A percentile compares a stretch with the other conserved stretches of the same genome.
phyloP scores from a whole-genome alignment of 2,113 vertebrate genomes.

The Silurus asotus region DNA sequence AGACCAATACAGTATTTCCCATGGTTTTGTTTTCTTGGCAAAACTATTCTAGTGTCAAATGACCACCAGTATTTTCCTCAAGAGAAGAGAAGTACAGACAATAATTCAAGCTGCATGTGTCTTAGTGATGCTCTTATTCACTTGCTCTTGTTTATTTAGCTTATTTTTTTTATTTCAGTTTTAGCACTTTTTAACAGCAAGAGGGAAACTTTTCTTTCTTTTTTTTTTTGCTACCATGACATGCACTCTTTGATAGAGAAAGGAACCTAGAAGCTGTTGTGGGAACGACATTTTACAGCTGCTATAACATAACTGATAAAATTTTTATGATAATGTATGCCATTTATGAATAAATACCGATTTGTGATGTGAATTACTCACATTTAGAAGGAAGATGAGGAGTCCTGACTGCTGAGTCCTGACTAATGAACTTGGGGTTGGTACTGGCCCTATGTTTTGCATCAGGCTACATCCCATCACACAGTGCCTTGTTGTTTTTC shows the following conservation, averaged over 20 bases:
- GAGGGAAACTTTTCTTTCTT: neutral
- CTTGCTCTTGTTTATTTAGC: neutral
- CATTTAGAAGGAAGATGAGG: neutral
- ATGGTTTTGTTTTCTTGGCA: neutral
- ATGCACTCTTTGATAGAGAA: neutral
- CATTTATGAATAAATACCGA: neutral
- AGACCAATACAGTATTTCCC: too few species aligned
- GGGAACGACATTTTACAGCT: neutral
- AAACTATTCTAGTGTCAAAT: neutral
- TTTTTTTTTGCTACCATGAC: neutral
- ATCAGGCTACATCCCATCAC: neutral
- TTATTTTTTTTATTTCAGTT: neutral
- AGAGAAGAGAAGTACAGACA: neutral
- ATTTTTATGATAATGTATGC: neutral
- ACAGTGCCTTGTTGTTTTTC: neutral
- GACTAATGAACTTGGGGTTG: neutral
- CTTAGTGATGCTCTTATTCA: neutral
- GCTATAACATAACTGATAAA: neutral
- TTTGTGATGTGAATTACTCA: neutral
- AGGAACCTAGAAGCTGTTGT: neutral
- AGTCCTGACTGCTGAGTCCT: neutral
- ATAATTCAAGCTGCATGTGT: neutral
- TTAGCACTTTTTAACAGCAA: neutral
- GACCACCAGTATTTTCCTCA: neutral
- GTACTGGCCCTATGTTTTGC: neutral